These are phyloP conservation scores for Thelaira solivaga DNA, from an alignment of 2,888 invertebrate species.

Conservation along the genomic window DNA sequence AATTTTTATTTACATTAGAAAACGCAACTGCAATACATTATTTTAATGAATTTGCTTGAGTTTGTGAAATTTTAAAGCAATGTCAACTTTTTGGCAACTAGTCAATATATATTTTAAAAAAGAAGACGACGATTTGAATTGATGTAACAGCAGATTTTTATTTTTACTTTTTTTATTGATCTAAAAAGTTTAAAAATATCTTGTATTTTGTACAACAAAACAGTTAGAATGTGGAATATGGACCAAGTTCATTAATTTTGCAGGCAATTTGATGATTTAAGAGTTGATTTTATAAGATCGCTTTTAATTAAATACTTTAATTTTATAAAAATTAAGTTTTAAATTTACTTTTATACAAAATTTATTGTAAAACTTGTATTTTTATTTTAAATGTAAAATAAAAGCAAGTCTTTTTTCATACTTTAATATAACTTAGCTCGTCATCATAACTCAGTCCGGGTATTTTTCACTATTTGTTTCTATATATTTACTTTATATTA, in stretches of 20 bases:
- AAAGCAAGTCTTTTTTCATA: slow-evolving; percentile 60
- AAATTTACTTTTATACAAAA: not conserved
- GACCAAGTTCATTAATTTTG: too few relatives aligned
- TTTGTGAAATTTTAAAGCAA: slow-evolving; percentile 37
- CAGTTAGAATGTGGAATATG: too few relatives aligned
- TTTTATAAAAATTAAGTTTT: slow-evolving; percentile 43
- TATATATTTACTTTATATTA: not conserved
- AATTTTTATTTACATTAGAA: not conserved
- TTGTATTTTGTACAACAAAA: too few relatives aligned
- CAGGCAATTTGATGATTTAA: too few relatives aligned
- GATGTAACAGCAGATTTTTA: not conserved
- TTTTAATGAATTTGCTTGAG: slow-evolving; percentile 3
- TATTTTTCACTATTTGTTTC: slow-evolving; percentile 19
- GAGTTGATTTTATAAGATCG: not conserved
- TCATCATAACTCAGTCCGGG: slow-evolving; percentile 53
- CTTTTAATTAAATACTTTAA: slow-evolving; percentile 66
- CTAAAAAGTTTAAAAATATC: too few relatives aligned
- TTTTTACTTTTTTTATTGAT: too few relatives aligned
- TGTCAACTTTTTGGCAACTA: slow-evolving; percentile 54
- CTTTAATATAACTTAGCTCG: slow-evolving; percentile 44
- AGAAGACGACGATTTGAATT: not conserved
- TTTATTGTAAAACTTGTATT: slow-evolving; percentile 55
- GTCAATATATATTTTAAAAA: slow-evolving; percentile 37
- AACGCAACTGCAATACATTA: slow-evolving; percentile 33
- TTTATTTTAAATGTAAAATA: slow-evolving; percentile 66